Evolutionary conservation across 2,888 invertebrate species (phyloP).

Genomic region (Polia nebulosa): DNA sequence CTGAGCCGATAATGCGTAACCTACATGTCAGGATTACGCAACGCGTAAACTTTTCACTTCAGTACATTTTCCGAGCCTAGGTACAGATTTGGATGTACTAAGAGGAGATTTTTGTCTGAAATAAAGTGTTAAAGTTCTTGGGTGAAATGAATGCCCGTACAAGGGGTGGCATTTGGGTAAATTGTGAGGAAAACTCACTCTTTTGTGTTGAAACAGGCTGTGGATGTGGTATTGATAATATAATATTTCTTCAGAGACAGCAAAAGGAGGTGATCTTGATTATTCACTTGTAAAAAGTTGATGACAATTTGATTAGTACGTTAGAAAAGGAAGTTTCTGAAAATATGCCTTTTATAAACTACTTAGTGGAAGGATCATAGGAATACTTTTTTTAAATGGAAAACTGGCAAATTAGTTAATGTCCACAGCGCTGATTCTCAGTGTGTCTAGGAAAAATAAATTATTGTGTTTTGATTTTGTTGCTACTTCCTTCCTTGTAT

Average conservation of each 20-base stretch:
- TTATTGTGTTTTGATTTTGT: constrained; percentile 1
- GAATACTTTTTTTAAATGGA: no score
- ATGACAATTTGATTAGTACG: no score
- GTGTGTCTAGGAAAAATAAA: neutral
- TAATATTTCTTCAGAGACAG: no score
- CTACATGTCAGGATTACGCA: constrained; percentile 66
- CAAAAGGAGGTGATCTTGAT: no score
- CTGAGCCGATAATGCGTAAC: constrained; percentile 70
- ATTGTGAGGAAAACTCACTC: neutral
- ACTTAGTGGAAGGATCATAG: no score
- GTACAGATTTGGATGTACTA: constrained; percentile 26
- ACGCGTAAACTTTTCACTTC: constrained; percentile 64
- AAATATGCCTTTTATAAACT: no score
- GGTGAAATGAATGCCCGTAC: neutral
- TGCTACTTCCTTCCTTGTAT: constrained; percentile 7
- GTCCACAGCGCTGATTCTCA: neutral
- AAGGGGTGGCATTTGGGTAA: neutral
- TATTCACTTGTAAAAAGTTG: no score
- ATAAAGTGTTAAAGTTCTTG: constrained; percentile 23
- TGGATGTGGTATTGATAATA: neutral
- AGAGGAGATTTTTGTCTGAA: constrained; percentile 17
- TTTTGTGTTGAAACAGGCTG: neutral
- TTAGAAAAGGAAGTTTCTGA: no score
- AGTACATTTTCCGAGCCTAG: constrained; percentile 50
- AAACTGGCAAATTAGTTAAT: no score